A percentile compares a stretch with the other conserved stretches of the same genome.
Conservation (phyloP, 2,797 vertebrate genomes). For the Xenopus petersii region DNA sequence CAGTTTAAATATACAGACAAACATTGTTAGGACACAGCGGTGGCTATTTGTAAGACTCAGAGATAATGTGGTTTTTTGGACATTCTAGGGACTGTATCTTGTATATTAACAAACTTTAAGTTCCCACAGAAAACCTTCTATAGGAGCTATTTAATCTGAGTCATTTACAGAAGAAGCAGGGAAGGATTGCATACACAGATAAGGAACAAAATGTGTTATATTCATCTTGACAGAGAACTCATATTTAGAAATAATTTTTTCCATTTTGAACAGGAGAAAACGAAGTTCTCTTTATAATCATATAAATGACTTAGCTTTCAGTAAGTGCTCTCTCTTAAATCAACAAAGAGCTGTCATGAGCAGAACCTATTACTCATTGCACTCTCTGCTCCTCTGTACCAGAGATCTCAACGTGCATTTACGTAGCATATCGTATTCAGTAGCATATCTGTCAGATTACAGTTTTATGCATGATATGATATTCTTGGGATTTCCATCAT, state of each 20-base stretch:
- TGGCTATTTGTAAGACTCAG: no score
- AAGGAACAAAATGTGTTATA: conserved; percentile 30
- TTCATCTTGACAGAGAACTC: conserved; percentile 59
- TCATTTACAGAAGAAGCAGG: not conserved
- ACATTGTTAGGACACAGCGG: no score
- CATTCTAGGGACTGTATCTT: no score
- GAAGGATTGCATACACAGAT: not conserved
- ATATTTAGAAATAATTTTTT: conserved; percentile 64
- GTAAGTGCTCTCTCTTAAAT: conserved; percentile 61
- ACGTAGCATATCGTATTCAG: conserved; percentile 47
- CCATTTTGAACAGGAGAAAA: conserved; percentile 61
- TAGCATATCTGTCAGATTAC: conserved; percentile 48
- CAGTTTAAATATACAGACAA: no score
- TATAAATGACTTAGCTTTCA: conserved; percentile 61
- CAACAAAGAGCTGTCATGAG: conserved; percentile 62
- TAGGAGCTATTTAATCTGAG: no score
- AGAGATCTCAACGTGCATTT: conserved; percentile 40
- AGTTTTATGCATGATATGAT: conserved; percentile 25
- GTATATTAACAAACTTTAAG: no score
- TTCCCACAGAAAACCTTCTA: no score
- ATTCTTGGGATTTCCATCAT: conserved; percentile 23
- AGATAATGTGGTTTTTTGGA: no score
- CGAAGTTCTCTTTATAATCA: conserved; percentile 65
- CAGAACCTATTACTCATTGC: conserved; percentile 52
- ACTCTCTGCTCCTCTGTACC: conserved; percentile 44